These are phyloP conservation scores for Nasonovia ribisnigri DNA, from an alignment of 2,888 invertebrate species.

Conservation along the genomic window DNA sequence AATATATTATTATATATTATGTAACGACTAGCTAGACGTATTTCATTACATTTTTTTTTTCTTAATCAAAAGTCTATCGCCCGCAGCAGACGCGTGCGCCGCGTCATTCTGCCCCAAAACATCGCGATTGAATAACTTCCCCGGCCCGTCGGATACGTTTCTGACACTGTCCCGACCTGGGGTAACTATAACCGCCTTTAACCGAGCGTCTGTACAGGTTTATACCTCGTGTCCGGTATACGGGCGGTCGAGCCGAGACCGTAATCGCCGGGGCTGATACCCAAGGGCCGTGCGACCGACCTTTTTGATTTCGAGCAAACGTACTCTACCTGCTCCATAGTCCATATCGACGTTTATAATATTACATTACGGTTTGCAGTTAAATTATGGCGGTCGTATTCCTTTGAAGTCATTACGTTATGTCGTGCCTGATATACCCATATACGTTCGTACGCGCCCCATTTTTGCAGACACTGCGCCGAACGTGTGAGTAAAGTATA, in stretches of 20 bases:
- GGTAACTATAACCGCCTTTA: background rate
- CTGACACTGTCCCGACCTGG: background rate
- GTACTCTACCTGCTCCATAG: background rate
- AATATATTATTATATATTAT: background rate
- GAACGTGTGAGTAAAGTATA: background rate
- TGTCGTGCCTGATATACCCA: background rate
- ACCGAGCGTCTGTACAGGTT: background rate
- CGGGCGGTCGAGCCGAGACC: background rate
- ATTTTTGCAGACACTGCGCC: background rate
- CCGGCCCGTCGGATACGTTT: background rate
- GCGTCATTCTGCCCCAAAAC: no score
- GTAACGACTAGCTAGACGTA: background rate
- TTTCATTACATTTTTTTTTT: background rate
- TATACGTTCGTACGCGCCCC: background rate
- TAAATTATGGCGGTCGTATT: background rate
- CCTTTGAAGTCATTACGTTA: background rate
- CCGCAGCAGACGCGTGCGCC: background rate
- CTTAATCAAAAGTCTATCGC: background rate
- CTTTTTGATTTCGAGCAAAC: background rate
- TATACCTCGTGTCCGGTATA: background rate
- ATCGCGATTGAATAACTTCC: background rate
- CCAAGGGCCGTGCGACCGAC: background rate
- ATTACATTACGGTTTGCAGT: background rate
- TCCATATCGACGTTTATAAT: background rate
- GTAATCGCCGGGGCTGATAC: background rate